Base-by-base conservation (phyloP, 2,113 vertebrate genomes). In the Ptilonorhynchus violaceus region DNA sequence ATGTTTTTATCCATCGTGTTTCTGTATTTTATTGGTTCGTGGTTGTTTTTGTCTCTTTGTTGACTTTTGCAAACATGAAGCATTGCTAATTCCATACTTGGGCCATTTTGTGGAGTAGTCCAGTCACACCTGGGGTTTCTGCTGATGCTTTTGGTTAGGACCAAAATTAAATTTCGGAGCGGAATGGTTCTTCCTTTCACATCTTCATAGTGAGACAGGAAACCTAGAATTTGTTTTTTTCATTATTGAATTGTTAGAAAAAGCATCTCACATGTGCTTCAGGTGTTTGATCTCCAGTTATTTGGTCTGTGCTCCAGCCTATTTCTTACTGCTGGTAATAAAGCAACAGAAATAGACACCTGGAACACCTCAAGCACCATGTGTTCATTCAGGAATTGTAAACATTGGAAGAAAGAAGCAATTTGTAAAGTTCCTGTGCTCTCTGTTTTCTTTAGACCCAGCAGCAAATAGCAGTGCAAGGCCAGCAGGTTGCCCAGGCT, bases 401-500 rank as follows among this genome's bases (percentile, higher is more conserved):
- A 14, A 24, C 18, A 23, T 17, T 56, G 33, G 31, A 0, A 31
- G 31, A 64, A 72, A 31, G 4, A 9, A 67, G 23, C 39, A 6
- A 0, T 66, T 77, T 37, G 42, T 96, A 3, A 96, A 1, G 11
- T 80, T 53, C 2, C 15, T 31, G 12, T 94, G 30, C 76, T 88
- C 14, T 77, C 44, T 92, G 39, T 92, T 78, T 81, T 77, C 66
- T 96, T 85, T 88, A 99, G 99, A 99, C 98, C 16, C 99, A 99
- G 96, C 98, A 98, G 52, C 99, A 99, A 97, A 99, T 99, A 95
- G 99, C 99, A 44, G 98, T 99, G 49, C 99, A 99, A 95, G 99
- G 99, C 16, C 99, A 99, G 78, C 99, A 99, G 62, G 99, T 99
- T 87, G 99, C 99, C 25, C 99, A 99, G 97, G 99, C 99, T 5